A percentile compares a stretch with the other conserved stretches of the same genome.
phyloP scores from a whole-genome alignment of 92 coral and sea anemone species.

The Pocillopora grandis region DNA sequence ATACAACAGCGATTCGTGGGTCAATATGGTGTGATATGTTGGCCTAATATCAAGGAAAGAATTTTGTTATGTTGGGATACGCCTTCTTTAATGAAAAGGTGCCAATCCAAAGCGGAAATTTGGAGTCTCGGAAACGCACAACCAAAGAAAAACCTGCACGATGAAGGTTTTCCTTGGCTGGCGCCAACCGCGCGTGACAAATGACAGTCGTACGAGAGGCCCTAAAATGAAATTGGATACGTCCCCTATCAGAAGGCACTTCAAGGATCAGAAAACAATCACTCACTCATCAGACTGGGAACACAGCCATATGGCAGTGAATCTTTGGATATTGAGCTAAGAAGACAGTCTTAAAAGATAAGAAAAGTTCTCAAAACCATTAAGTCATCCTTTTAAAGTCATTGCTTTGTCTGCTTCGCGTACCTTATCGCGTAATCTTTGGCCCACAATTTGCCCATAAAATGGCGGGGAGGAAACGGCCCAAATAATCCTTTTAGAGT shows the following conservation, averaged over 20 bases:
- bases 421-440: no score
- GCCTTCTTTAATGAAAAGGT: not conserved
- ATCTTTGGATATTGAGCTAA: not conserved
- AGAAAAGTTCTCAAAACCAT: not conserved
- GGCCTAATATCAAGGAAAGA: not conserved
- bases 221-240: conserved; percentile 26
- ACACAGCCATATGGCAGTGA: not conserved
- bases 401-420: not conserved
- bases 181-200: not conserved
- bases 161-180: conserved; percentile 27
- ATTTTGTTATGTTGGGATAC: no score
- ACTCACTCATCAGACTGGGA: not conserved
- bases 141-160: conserved; percentile 16
- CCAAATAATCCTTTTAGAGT: no score
- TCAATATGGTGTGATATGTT: not conserved
- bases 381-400: not conserved
- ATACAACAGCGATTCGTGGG: no score
- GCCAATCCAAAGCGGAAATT: not conserved
- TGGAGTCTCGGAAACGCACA: conserved; percentile 16
- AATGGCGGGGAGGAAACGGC: no score
- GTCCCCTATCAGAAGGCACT: conserved; percentile 5
- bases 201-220: not conserved
- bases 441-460: no score
- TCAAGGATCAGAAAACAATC: not conserved
- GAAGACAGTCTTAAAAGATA: not conserved